Conservation (phyloP, 2,888 invertebrate species). For the Oegoconia quadripuncta region DNA sequence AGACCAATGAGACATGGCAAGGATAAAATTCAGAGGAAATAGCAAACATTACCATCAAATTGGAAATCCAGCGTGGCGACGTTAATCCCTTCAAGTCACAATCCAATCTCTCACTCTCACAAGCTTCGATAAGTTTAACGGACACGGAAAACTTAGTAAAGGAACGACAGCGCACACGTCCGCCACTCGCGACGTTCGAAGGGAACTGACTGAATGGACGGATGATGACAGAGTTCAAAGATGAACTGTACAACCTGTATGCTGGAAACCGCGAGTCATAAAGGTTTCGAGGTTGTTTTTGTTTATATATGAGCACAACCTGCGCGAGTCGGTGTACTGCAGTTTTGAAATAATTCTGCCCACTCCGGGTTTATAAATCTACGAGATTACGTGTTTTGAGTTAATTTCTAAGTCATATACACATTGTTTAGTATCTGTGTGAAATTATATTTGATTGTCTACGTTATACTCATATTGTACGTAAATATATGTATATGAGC, state of each 20-base stretch:
- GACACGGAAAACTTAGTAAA: slow-evolving; percentile 35
- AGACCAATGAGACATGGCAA: slow-evolving; percentile 11
- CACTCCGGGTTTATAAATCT: slow-evolving; percentile 13
- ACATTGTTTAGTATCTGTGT: no score
- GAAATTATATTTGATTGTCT: no score
- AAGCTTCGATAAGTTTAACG: slow-evolving; percentile 38
- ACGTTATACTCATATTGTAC: no score
- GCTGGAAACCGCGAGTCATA: slow-evolving; percentile 33
- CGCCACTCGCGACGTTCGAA: slow-evolving; percentile 29
- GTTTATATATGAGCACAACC: slow-evolving; percentile 17
- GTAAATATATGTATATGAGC: no score
- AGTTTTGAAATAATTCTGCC: slow-evolving; percentile 25
- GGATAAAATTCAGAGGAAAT: slow-evolving; percentile 4
- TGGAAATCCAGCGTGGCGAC: slow-evolving; percentile 61
- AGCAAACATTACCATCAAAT: slow-evolving; percentile 44
- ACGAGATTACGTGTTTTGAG: background rate
- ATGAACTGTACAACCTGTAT: slow-evolving; percentile 35
- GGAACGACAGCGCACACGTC: slow-evolving; percentile 31
- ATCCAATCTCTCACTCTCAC: slow-evolving; percentile 33
- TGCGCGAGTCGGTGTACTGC: slow-evolving; percentile 25
- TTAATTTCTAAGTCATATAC: background rate
- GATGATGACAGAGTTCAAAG: slow-evolving; percentile 23
- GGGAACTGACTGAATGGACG: slow-evolving; percentile 50
- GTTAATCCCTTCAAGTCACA: slow-evolving; percentile 23
- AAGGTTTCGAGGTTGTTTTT: slow-evolving; percentile 26